These are phyloP conservation scores for Pterocles burchelli DNA, from an alignment of 2,113 vertebrate species.

Conservation along the genomic window DNA sequence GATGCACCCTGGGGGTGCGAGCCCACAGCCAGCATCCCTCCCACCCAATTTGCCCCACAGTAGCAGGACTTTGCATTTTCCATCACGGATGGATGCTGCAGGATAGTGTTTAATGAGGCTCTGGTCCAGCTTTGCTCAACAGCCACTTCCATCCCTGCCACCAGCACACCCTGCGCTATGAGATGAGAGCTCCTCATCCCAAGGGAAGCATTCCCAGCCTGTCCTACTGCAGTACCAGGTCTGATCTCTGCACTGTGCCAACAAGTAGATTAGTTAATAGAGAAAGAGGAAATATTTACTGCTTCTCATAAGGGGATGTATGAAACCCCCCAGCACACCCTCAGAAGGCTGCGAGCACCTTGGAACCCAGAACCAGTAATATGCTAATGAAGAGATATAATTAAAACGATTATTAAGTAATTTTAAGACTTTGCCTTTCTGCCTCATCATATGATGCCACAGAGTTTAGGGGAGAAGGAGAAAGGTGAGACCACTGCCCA, in stretches of 20 bases:
- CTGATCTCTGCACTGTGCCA: neutral
- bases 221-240: neutral
- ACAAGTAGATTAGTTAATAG: neutral
- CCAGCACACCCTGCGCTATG: fast-evolving
- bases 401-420: neutral
- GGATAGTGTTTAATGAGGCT: neutral
- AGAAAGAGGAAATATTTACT: neutral
- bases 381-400: neutral
- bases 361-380: neutral
- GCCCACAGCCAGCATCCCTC: neutral
- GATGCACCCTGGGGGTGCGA: fast-evolving
- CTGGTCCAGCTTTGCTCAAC: neutral
- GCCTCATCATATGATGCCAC: neutral
- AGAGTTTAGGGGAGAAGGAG: neutral
- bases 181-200: neutral
- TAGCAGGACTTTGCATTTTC: neutral
- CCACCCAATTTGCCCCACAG: neutral
- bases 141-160: neutral
- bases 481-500: fast-evolving
- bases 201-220: neutral
- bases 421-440: neutral
- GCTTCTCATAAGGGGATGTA: neutral
- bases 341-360: neutral
- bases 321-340: neutral
- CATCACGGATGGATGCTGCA: neutral